A percentile compares a stretch with the other conserved stretches of the same genome.
Conservation (phyloP, 2,113 vertebrate species). For the Hemichromis elongatus region DNA sequence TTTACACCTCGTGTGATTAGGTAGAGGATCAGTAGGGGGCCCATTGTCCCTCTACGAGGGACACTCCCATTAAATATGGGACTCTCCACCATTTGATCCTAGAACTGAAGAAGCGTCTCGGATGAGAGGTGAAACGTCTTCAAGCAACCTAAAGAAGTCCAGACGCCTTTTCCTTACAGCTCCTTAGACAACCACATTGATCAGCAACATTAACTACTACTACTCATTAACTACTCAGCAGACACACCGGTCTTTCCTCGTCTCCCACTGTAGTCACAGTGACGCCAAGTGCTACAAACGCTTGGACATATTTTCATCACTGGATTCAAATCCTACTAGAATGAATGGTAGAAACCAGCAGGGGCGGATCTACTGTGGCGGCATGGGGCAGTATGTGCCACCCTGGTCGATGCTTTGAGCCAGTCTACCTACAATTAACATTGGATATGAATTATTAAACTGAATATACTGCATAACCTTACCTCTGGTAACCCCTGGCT, state of each 20-base stretch:
- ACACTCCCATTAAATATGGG: too few relatives aligned
- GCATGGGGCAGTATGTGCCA: neutral
- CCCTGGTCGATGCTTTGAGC: neutral
- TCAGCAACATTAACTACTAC: neutral
- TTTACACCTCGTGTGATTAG: too few relatives aligned
- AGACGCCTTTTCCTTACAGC: too few relatives aligned
- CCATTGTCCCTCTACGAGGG: too few relatives aligned
- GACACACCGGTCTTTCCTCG: too few relatives aligned
- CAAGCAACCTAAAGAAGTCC: too few relatives aligned
- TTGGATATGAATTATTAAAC: neutral
- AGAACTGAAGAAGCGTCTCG: too few relatives aligned
- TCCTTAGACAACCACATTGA: too few relatives aligned
- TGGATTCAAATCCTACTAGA: neutral
- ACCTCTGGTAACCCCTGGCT: neutral
- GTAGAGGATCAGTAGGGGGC: too few relatives aligned
- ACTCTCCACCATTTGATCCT: too few relatives aligned
- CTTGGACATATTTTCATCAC: neutral
- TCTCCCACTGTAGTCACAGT: neutral
- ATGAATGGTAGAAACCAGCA: neutral
- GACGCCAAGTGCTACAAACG: neutral
- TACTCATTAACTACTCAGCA: neutral
- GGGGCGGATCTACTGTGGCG: neutral
- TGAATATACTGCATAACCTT: neutral
- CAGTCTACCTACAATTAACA: neutral
- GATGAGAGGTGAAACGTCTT: too few relatives aligned